A percentile compares a stretch with the other conserved stretches of the same genome.
Conservation (phyloP, 2,888 invertebrate genomes). For the Philereme vetulata region DNA sequence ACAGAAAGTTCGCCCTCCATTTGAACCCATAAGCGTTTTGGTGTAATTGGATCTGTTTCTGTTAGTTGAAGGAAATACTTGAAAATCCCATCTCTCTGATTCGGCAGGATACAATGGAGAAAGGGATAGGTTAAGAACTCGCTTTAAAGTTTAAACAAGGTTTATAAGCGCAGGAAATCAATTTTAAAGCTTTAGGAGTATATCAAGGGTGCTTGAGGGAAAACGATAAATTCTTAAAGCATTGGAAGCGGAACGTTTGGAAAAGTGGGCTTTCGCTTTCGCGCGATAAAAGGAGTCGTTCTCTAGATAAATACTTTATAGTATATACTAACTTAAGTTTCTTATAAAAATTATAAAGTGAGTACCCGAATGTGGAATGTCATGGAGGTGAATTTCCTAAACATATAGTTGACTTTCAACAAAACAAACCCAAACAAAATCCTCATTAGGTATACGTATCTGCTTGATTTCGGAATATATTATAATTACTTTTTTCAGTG, state of each 20-base stretch:
- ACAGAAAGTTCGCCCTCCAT: slow-evolving; percentile 18
- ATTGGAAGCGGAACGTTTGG: slow-evolving; percentile 39
- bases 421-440: too few species aligned
- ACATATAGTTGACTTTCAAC: too few species aligned
- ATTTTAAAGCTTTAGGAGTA: slow-evolving; percentile 34
- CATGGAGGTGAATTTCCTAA: too few species aligned
- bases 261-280: slow-evolving; percentile 34
- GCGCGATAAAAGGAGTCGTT: slow-evolving; percentile 28
- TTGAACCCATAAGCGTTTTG: slow-evolving; percentile 24
- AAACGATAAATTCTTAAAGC: slow-evolving; percentile 44
- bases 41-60: slow-evolving; percentile 34
- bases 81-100: slow-evolving; percentile 19
- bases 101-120: slow-evolving; percentile 10
- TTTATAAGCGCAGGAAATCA: slow-evolving; percentile 31
- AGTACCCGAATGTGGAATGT: too few species aligned
- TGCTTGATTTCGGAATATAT: too few species aligned
- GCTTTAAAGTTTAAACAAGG: slow-evolving; percentile 29
- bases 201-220: slow-evolving; percentile 40
- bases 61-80: slow-evolving; percentile 31
- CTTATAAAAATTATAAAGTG: too few species aligned
- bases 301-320: not conserved
- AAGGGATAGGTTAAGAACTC: slow-evolving; percentile 20
- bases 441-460: too few species aligned
- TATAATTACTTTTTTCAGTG: too few species aligned
- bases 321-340: too few species aligned